These are phyloP conservation scores for Coelopa frigida DNA, from an alignment of 1,140 invertebrate species.

Conservation along the genomic window DNA sequence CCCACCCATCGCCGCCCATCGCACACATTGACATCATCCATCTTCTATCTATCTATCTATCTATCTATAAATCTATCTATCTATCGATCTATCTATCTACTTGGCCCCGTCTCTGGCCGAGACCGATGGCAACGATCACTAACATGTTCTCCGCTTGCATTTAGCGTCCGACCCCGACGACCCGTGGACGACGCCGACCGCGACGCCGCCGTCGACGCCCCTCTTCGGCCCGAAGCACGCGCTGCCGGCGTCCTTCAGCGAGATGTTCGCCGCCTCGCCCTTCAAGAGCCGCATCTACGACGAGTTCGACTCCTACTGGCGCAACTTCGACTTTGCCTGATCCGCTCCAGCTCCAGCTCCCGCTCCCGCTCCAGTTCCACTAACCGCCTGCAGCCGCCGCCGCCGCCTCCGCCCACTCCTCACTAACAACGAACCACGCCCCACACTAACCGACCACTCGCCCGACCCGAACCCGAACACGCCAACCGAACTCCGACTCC, in stretches of 20 bases:
- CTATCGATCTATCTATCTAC: background rate
- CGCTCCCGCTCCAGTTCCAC: background rate
- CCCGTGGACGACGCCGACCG: too few species aligned
- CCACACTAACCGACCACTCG: too few species aligned
- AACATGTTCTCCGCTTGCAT: constrained; percentile 1
- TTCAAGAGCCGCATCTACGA: constrained; percentile 36
- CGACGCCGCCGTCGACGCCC: too few species aligned
- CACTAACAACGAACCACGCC: too few species aligned
- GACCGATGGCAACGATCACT: too few species aligned
- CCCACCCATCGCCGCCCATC: background rate
- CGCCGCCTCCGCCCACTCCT: background rate
- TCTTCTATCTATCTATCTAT: too few species aligned
- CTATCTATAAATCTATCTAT: too few species aligned
- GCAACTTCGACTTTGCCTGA: constrained; percentile 27
- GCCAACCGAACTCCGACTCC: too few species aligned
- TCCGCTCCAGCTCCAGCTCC: too few species aligned
- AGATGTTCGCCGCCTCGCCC: constrained; percentile 34
- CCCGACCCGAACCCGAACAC: too few species aligned
- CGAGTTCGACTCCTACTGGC: constrained; percentile 42
- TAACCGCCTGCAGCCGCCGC: background rate
- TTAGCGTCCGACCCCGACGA: too few species aligned
- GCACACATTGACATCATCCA: background rate
- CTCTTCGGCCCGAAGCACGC: too few species aligned
- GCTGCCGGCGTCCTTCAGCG: constrained; percentile 27
- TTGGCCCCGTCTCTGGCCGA: background rate